Percentiles rank a stretch among this genome's conserved stretches.
phyloP scores from a whole-genome alignment of 2,888 invertebrate genomes.

The Fragum sueziense region DNA sequence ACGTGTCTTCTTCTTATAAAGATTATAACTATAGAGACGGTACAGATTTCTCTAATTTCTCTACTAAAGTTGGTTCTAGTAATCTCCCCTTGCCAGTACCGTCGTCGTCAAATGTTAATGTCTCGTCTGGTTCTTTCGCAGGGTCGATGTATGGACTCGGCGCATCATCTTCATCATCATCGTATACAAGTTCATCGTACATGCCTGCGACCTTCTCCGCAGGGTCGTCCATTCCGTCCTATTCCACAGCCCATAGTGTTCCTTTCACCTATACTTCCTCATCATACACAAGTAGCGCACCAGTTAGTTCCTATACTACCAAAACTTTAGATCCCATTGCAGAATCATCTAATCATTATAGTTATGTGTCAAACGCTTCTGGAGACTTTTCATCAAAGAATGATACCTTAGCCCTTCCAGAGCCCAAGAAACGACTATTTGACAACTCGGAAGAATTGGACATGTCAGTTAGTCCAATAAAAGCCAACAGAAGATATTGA shows the following conservation, averaged over 20 bases:
- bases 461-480: conserved; percentile 71
- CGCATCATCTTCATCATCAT: conserved; percentile 48
- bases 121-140: conserved; percentile 50
- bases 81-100: conserved; percentile 33
- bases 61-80: conserved; percentile 46
- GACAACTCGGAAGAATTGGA: conserved; percentile 70
- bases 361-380: conserved; percentile 71
- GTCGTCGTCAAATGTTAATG: conserved; percentile 26
- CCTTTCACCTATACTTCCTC: conserved; percentile 54
- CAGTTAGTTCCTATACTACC: conserved; percentile 50
- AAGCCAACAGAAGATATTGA: conserved; percentile 66
- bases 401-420: conserved; percentile 69
- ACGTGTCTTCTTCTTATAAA: conserved; percentile 31
- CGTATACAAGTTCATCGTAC: conserved; percentile 53
- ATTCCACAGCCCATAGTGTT: conserved; percentile 60
- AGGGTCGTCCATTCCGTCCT: conserved; percentile 49
- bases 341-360: conserved; percentile 67
- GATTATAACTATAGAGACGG: conserved; percentile 54
- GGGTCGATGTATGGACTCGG: conserved; percentile 43
- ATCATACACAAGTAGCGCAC: conserved; percentile 48
- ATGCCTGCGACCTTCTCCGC: conserved; percentile 57
- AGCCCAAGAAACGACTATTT: conserved; percentile 75
- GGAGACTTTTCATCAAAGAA: conserved; percentile 61
- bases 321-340: conserved; percentile 61
- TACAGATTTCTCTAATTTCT: conserved; percentile 55